Evolutionary conservation across 1,140 invertebrate genomes (phyloP).

Genomic region (Sycobia sp.): DNA sequence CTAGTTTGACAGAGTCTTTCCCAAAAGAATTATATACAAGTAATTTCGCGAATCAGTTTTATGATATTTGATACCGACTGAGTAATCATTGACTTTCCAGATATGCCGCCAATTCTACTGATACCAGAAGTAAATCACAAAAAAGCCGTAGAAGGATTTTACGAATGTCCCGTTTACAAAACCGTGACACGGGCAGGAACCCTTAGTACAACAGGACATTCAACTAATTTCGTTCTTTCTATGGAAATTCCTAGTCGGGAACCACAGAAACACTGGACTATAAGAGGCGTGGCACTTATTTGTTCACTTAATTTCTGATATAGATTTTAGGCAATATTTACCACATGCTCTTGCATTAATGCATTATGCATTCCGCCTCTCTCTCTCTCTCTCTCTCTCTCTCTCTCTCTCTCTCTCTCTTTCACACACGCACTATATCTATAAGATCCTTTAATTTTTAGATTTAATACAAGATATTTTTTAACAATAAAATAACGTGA

Average conservation of each 20-base stretch:
- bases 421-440: no score
- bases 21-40: conserved; percentile 71
- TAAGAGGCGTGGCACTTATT: conserved; percentile 76
- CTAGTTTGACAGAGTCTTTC: conserved; percentile 64
- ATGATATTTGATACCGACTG: no score
- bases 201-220: conserved; percentile 80
- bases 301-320: conserved; percentile 77
- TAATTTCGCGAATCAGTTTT: conserved; percentile 36
- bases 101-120: conserved; percentile 69
- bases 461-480: no score
- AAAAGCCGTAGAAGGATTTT: conserved; percentile 56
- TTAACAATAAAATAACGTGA: no score
- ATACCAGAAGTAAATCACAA: conserved; percentile 65
- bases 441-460: no score
- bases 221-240: conserved; percentile 79
- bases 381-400: neutral
- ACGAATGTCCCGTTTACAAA: conserved; percentile 79
- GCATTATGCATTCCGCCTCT: neutral
- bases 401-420: no score
- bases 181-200: conserved; percentile 70
- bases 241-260: conserved; percentile 70
- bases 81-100: conserved; percentile 45
- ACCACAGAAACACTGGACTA: conserved; percentile 75
- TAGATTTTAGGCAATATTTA: no score
- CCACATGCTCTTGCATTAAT: neutral